A percentile compares a stretch with the other conserved stretches of the same genome.
Evolutionary conservation across 2,888 invertebrate species (phyloP).

Genomic region (Orthosia gothica): DNA sequence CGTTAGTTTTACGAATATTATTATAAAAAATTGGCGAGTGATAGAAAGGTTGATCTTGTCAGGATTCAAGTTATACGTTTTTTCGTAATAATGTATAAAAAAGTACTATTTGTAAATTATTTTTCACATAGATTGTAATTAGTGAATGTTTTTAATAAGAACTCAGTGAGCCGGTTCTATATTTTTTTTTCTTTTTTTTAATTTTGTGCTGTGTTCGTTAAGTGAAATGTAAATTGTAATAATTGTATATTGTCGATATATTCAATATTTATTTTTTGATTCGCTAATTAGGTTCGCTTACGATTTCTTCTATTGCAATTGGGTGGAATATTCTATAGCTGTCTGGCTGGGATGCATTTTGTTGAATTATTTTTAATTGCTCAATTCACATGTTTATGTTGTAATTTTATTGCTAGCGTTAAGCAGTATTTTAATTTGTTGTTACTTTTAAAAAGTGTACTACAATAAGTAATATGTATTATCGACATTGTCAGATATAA

Average conservation of each 20-base stretch:
- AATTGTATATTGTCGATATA: conserved; percentile 91
- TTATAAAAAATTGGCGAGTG: conserved; percentile 78
- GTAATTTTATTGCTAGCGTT: conserved; percentile 83
- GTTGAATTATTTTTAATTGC: conserved; percentile 81
- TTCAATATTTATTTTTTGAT: conserved; percentile 91
- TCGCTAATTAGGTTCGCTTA: conserved; percentile 87
- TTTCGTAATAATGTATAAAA: conserved; percentile 86
- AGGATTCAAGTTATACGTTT: conserved; percentile 90
- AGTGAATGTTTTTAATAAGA: conserved; percentile 86
- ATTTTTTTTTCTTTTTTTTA: conserved; percentile 78
- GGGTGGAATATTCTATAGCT: conserved; percentile 81
- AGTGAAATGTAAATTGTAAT: conserved; percentile 90
- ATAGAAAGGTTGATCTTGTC: conserved; percentile 81
- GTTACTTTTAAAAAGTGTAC: conserved; percentile 68
- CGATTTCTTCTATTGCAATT: conserved; percentile 78
- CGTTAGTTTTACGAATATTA: conserved; percentile 86
- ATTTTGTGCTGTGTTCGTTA: conserved; percentile 91
- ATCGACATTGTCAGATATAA: conserved; percentile 39
- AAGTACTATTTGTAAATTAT: conserved; percentile 88
- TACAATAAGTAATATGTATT: conserved; percentile 50
- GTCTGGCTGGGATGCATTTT: conserved; percentile 89
- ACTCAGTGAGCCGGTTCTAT: conserved; percentile 87
- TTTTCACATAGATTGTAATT: conserved; percentile 88
- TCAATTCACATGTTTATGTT: conserved; percentile 86
- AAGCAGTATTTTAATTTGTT: conserved; percentile 78